phyloP scores from a whole-genome alignment of 1,140 invertebrate species.

The Neodiprion virginianus region DNA sequence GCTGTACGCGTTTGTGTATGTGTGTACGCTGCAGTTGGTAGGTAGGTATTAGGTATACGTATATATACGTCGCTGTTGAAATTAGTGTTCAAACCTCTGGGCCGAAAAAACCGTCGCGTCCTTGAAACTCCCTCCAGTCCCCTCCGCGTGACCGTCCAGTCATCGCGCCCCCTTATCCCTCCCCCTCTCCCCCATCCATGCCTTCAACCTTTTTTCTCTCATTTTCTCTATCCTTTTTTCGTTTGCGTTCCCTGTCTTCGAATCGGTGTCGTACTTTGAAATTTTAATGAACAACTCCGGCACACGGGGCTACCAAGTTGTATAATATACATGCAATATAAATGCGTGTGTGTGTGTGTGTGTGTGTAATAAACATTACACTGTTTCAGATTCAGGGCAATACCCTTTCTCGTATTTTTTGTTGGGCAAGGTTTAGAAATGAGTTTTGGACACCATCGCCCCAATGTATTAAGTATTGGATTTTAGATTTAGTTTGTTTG shows the following conservation, averaged over 20 bases:
- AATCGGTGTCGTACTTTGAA: neutral
- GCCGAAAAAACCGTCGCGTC: conserved; percentile 3
- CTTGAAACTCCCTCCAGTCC: neutral
- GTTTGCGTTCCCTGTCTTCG: neutral
- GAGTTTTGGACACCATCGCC: no score
- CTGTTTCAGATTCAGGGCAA: no score
- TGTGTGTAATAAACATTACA: neutral
- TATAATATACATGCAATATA: neutral
- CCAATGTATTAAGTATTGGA: no score
- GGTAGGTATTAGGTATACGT: no score
- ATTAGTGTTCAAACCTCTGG: neutral
- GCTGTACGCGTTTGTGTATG: no score
- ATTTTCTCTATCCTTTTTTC: neutral
- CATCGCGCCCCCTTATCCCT: neutral
- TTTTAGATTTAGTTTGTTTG: no score
- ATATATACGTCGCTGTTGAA: neutral
- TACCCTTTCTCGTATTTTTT: no score
- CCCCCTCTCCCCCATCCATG: neutral
- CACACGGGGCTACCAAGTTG: neutral
- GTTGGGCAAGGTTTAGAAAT: no score
- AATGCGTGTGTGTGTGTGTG: neutral
- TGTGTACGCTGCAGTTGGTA: no score
- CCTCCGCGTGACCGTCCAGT: no score
- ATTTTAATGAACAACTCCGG: neutral
- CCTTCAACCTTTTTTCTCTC: neutral